Evolutionary conservation across 2,113 vertebrate genomes (phyloP).

Genomic region (Lasiurus cinereus): DNA sequence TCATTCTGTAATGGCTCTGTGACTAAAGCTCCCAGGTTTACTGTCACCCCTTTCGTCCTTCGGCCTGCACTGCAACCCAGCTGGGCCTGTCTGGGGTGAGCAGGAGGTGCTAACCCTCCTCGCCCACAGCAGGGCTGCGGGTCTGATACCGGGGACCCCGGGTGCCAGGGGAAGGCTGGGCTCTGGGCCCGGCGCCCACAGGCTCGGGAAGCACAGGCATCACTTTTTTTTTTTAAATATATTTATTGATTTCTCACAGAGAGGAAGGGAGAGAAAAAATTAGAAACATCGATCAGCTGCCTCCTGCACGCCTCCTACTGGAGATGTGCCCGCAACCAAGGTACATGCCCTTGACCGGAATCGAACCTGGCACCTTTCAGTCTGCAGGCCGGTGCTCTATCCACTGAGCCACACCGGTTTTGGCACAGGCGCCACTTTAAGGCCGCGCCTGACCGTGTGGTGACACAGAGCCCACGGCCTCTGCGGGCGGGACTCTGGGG

Average conservation of each 20-base stretch:
- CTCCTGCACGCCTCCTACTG: too few relatives aligned
- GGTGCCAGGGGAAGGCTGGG: too few relatives aligned
- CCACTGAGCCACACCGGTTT: too few relatives aligned
- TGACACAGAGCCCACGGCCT: not conserved
- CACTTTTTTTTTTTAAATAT: too few relatives aligned
- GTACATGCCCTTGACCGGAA: too few relatives aligned
- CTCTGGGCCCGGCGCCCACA: not conserved
- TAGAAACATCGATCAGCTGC: too few relatives aligned
- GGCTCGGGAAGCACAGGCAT: not conserved
- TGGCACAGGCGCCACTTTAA: not conserved
- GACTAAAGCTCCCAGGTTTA: not conserved
- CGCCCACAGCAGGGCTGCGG: not conserved
- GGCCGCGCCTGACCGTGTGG: not conserved
- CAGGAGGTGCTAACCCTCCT: accelerated
- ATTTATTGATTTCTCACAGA: too few relatives aligned
- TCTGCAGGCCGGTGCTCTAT: too few relatives aligned
- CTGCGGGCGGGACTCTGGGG: not conserved
- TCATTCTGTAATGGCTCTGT: not conserved
- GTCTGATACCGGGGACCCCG: too few relatives aligned
- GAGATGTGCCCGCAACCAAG: too few relatives aligned
- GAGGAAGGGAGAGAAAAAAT: too few relatives aligned
- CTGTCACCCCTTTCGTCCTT: not conserved
- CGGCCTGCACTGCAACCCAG: not conserved
- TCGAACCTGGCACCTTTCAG: too few relatives aligned
- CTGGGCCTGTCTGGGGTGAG: not conserved